Evolutionary conservation across 2,888 invertebrate genomes (phyloP).

Genomic region (Xanthorhoe designata): DNA sequence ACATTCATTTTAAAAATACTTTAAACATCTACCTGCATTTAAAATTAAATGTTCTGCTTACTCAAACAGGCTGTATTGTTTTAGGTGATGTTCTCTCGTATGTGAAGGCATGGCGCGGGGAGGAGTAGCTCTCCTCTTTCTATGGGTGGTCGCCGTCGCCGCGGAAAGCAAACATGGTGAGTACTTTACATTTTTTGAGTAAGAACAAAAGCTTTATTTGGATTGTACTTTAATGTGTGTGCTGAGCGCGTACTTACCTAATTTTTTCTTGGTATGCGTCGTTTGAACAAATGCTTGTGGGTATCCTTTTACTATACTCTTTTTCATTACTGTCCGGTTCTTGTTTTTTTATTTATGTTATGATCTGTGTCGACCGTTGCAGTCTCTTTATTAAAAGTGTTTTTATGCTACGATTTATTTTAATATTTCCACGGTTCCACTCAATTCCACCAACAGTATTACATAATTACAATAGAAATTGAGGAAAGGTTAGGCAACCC

Average conservation of each 20-base stretch:
- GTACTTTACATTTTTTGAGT: conserved; percentile 45
- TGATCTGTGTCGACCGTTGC: not conserved
- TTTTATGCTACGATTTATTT: no score
- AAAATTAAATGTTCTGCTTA: conserved; percentile 66
- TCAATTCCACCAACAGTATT: no score
- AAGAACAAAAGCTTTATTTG: conserved; percentile 27
- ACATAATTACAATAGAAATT: no score
- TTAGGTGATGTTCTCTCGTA: conserved; percentile 80
- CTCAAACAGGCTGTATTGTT: conserved; percentile 77
- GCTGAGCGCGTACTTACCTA: conserved; percentile 2
- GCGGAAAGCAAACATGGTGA: conserved; percentile 77
- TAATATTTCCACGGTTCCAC: no score
- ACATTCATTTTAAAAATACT: not conserved
- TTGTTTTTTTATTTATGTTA: not conserved
- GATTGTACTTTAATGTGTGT: conserved; percentile 17
- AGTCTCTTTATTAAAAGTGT: no score
- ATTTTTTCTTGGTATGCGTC: conserved; percentile 1
- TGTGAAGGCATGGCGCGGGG: conserved; percentile 78
- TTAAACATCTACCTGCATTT: conserved; percentile 39
- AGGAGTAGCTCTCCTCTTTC: conserved; percentile 75
- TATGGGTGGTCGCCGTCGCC: conserved; percentile 79
- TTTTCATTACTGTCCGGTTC: not conserved
- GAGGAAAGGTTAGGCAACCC: no score
- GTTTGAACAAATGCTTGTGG: not conserved
- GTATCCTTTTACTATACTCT: not conserved